A percentile compares a stretch with the other conserved stretches of the same genome.
Conservation (phyloP, 2,797 vertebrate species). For the Lacerta agilis region DNA sequence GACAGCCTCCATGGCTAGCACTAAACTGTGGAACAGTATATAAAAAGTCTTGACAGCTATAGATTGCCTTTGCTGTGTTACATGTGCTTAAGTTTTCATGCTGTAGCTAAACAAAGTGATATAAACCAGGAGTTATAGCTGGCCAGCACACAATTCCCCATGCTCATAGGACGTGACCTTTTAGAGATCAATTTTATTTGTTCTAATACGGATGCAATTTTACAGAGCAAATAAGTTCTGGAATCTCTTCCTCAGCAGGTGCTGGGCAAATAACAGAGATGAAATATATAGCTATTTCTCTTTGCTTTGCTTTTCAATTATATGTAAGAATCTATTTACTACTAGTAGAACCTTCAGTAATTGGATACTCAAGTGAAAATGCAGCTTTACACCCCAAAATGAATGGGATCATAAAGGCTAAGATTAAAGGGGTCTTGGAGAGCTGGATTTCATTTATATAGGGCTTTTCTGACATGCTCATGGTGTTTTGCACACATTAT, state of each 20-base stretch:
- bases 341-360: not conserved
- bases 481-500: not conserved
- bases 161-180: not conserved
- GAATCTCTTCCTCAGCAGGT: not conserved
- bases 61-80: rapidly evolving
- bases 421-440: not conserved
- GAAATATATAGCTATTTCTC: not conserved
- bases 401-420: not conserved
- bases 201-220: not conserved
- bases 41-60: not conserved
- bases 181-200: conserved; percentile 6
- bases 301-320: conserved; percentile 4
- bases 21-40: conserved; percentile 32
- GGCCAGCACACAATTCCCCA: rapidly evolving
- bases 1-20: conserved; percentile 27
- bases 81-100: not conserved
- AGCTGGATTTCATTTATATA: not conserved
- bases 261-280: conserved; percentile 12
- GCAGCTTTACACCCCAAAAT: not conserved
- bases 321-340: not conserved
- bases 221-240: conserved; percentile 15
- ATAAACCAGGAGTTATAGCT: not conserved
- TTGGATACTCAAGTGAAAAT: not conserved
- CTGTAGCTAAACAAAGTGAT: not conserved
- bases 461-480: not conserved